These are phyloP conservation scores for Barypeithes pellucidus DNA, from an alignment of 2,888 invertebrate species.

Conservation along the genomic window DNA sequence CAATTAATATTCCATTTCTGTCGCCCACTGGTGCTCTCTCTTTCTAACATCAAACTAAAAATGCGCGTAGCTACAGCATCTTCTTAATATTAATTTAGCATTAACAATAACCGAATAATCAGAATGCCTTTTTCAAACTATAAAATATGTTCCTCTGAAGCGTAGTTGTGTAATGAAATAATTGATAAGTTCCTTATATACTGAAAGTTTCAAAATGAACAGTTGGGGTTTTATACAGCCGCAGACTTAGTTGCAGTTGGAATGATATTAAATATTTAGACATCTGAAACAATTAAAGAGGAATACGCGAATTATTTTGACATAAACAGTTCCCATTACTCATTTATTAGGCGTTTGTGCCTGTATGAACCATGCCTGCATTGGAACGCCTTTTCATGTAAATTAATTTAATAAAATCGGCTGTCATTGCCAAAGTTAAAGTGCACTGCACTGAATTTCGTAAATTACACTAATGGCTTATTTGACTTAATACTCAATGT, in stretches of 20 bases:
- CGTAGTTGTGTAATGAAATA: not conserved
- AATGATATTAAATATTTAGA: constrained; percentile 32
- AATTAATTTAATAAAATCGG: constrained; percentile 48
- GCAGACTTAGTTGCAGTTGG: constrained; percentile 15
- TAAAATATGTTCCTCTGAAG: too few relatives aligned
- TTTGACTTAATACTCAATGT: constrained; percentile 43
- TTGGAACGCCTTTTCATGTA: constrained; percentile 29
- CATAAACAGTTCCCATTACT: constrained; percentile 33
- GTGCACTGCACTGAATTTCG: constrained; percentile 42
- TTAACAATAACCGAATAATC: too few relatives aligned
- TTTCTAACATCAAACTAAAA: too few relatives aligned
- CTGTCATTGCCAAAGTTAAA: constrained; percentile 40
- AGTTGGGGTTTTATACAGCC: constrained; percentile 6
- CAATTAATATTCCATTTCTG: too few relatives aligned
- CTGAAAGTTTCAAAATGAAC: constrained; percentile 4
- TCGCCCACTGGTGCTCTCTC: too few relatives aligned
- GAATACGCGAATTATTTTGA: constrained; percentile 40
- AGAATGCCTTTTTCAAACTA: not conserved
- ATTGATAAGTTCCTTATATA: constrained; percentile 4
- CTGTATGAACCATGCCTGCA: constrained; percentile 18
- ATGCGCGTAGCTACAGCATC: too few relatives aligned
- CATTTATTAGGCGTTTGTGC: constrained; percentile 37
- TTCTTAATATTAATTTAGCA: too few relatives aligned
- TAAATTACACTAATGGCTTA: constrained; percentile 42
- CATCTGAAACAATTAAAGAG: constrained; percentile 30